These are phyloP conservation scores for Orcinus orca DNA, from an alignment of 2,113 vertebrate genomes.

Conservation along the genomic window DNA sequence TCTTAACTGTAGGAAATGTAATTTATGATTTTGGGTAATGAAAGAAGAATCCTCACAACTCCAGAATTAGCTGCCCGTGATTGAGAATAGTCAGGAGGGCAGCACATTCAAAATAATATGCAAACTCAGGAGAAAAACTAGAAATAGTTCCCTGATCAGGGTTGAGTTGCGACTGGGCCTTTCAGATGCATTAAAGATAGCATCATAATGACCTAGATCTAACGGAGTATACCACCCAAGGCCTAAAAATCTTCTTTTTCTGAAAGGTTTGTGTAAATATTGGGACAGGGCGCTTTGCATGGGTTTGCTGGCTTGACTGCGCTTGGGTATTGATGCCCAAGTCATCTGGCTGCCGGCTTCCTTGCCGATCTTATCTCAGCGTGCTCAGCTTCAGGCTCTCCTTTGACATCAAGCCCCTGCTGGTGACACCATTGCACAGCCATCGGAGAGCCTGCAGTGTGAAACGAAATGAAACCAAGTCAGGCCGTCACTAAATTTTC, in stretches of 20 bases:
- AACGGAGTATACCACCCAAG: background rate
- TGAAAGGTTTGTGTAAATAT: background rate
- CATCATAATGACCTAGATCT: background rate
- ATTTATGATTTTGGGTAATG: background rate
- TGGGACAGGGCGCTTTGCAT: background rate
- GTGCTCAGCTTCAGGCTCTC: background rate
- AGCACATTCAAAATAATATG: background rate
- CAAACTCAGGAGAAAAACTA: background rate
- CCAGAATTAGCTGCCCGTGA: background rate
- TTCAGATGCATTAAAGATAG: constrained; percentile 9
- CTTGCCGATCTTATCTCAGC: constrained; percentile 38
- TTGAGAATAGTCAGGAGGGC: background rate
- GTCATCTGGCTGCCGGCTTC: constrained; percentile 12
- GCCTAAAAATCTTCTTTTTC: constrained; percentile 16
- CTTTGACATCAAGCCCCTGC: background rate
- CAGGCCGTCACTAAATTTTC: background rate
- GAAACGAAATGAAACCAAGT: background rate
- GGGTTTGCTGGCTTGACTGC: background rate
- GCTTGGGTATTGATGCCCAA: background rate
- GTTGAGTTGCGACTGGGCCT: background rate
- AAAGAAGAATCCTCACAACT: background rate
- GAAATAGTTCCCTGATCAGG: background rate
- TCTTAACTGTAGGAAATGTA: background rate
- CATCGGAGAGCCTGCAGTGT: background rate
- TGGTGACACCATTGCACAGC: background rate